phyloP scores from a whole-genome alignment of 2,888 invertebrate species.

The Zaprionus bogoriensis region DNA sequence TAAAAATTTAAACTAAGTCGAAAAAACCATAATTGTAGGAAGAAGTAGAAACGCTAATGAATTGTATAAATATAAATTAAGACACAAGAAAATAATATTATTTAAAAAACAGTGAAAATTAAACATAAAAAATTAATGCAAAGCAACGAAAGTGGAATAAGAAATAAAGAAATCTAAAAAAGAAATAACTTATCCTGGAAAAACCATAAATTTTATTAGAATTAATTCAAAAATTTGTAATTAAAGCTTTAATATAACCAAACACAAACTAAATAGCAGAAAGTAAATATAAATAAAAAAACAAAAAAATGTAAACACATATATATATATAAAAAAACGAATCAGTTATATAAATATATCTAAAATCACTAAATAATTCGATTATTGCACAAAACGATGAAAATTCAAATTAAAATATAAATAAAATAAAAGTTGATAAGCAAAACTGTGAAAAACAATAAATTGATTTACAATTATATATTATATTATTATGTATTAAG shows the following conservation, averaged over 20 bases:
- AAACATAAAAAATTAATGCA: accelerated
- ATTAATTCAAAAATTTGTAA: too few species aligned
- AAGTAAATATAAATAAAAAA: neutral
- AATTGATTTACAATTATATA: too few species aligned
- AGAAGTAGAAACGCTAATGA: neutral
- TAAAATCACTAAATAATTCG: neutral
- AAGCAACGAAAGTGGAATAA: neutral
- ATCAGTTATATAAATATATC: neutral
- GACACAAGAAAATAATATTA: too few species aligned
- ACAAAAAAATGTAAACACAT: neutral
- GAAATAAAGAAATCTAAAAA: too few species aligned
- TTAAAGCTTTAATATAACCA: too few species aligned
- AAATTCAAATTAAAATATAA: neutral
- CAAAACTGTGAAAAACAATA: neutral
- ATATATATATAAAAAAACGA: neutral
- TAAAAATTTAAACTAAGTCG: neutral
- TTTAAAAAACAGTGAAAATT: too few species aligned
- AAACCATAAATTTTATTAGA: too few species aligned
- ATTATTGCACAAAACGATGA: too few species aligned
- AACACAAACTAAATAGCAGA: too few species aligned
- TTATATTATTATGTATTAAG: too few species aligned
- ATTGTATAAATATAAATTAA: neutral
- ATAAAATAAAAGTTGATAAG: neutral
- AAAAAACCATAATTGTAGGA: neutral
- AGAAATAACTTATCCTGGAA: too few species aligned